Percentiles rank a stretch among this genome's conserved stretches.
These are phyloP conservation scores for Calameuta pallipes DNA, from an alignment of 2,888 invertebrate genomes.

Conservation along the genomic window DNA sequence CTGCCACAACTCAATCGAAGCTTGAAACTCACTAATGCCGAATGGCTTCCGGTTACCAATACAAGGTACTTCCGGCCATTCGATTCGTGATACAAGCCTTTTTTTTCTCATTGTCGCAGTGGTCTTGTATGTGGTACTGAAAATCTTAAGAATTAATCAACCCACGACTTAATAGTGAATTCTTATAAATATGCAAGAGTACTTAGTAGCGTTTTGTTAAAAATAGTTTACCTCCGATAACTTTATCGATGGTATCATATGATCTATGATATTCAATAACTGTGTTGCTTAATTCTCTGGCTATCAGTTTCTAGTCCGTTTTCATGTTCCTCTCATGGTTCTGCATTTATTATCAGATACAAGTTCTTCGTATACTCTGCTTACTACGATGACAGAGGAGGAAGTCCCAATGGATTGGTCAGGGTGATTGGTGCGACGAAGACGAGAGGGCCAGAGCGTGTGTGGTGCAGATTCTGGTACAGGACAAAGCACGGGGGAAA, in stretches of 20 bases:
- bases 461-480: slow-evolving; percentile 85
- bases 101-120: background rate
- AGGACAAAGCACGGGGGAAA: slow-evolving; percentile 65
- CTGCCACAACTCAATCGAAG: slow-evolving; percentile 75
- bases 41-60: slow-evolving; percentile 82
- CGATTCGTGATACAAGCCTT: background rate
- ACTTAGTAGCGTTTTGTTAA: background rate
- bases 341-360: slow-evolving; percentile 70
- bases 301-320: background rate
- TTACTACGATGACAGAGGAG: slow-evolving; percentile 80
- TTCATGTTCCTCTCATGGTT: background rate
- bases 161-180: background rate
- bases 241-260: too few species aligned
- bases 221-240: background rate
- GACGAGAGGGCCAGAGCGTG: slow-evolving; percentile 84
- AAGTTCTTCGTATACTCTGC: slow-evolving; percentile 94
- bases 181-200: background rate
- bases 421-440: slow-evolving; percentile 90
- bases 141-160: background rate
- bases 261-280: too few species aligned
- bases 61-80: slow-evolving; percentile 70
- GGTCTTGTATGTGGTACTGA: background rate
- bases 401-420: slow-evolving; percentile 69
- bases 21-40: slow-evolving; percentile 77
- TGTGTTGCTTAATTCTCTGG: background rate